Base-by-base conservation (phyloP, 2,113 vertebrate genomes). In the Scytalopus superciliaris region DNA sequence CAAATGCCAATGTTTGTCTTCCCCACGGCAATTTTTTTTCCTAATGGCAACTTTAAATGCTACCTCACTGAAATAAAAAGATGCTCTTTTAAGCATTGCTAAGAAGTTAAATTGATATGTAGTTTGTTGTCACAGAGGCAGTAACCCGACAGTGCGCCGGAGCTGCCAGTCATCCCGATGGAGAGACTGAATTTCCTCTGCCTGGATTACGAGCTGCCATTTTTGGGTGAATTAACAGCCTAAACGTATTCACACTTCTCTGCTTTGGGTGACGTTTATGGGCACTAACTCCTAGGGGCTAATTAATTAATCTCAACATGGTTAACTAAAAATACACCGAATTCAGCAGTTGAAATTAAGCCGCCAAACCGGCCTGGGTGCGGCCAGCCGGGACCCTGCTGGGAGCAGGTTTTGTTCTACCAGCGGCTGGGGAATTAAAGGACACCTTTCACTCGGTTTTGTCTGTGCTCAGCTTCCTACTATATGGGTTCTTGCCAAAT, bases 281-380 rank as follows among this genome's bases (percentile, higher is more conserved):
- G 97, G 98, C 97, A 97, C 97, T 98, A 97, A 96, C 97, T 98
- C 97, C 97, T 97, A 96, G 95, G 95, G 97, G 94, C 96, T 97
- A 97, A 97, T 98, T 98, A 98, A 99, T 98, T 98, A 98, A 98
- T 98, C 97, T 97, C 97, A 97, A 98, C 97, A 97, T 80, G 93
- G 97, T 95, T 97, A 98, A 97, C 97, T 98, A 97, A 97, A 96
- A 97, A 97, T 97, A 97, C 67, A 91, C 88, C 76, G 21, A 96
- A 95, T 98, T 96, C 91, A 83, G 93, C 52, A 88, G 95, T 91
- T 93, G 97, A 96, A 97, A 94, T 84, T 97, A 97, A 97, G 95
- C 88, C 39, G 81, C 97, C 84, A 83, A 95, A 95, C 84, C 42
- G 68, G 91, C 96, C 75, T 78, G 96, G 96, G 96, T 96, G 94